phyloP scores from a whole-genome alignment of 1,140 invertebrate species.

The Yoshiicerus persimilis region DNA sequence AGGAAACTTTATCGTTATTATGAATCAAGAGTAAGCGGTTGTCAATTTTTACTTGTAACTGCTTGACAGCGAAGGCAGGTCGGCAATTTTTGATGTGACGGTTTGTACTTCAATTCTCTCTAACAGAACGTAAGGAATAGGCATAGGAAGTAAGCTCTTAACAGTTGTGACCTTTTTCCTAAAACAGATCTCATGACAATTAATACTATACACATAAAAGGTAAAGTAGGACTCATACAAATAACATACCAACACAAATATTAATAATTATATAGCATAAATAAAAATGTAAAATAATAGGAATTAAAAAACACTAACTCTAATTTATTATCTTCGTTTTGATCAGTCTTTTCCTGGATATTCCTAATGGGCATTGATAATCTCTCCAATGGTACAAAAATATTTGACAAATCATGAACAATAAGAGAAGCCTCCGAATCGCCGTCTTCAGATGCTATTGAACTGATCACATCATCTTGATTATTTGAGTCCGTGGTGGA shows the following conservation, averaged over 20 bases:
- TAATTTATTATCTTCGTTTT: too few relatives aligned
- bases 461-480: not conserved
- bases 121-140: not conserved
- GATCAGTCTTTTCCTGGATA: not conserved
- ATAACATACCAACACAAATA: too few relatives aligned
- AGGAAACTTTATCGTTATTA: not conserved
- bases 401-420: not conserved
- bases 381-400: not conserved
- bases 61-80: not conserved
- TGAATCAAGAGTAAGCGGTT: not conserved
- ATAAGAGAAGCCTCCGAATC: not conserved
- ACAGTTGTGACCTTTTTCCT: too few relatives aligned
- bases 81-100: not conserved
- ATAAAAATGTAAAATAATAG: too few relatives aligned
- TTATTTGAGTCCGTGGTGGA: not conserved
- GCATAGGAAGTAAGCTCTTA: too few relatives aligned
- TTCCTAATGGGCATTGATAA: not conserved
- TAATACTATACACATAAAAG: too few relatives aligned
- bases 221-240: too few relatives aligned
- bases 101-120: not conserved
- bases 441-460: not conserved
- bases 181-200: too few relatives aligned
- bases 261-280: too few relatives aligned
- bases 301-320: too few relatives aligned
- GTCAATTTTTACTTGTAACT: not conserved